A percentile compares a stretch with the other conserved stretches of the same genome.
Evolutionary conservation across 2,113 vertebrate species (phyloP).

Genomic region (Elachura formosa): DNA sequence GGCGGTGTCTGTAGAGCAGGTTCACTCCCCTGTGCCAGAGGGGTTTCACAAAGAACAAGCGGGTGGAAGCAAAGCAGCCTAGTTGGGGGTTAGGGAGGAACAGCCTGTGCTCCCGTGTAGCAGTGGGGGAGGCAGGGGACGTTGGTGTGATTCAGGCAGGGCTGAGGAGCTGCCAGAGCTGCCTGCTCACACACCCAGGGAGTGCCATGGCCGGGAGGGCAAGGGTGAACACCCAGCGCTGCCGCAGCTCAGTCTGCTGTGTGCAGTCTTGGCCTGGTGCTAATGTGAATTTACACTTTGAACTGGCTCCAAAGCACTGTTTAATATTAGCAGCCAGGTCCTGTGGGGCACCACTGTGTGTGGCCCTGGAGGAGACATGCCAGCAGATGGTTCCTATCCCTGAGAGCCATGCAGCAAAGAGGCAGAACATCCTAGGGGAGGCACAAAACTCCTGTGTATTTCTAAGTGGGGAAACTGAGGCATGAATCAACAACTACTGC

Average conservation of each 20-base stretch:
- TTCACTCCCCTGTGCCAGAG: neutral
- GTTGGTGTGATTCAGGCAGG: neutral
- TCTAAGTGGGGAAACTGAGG: neutral
- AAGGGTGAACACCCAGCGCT: neutral
- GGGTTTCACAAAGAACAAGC: neutral
- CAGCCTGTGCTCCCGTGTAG: rapidly evolving
- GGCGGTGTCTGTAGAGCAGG: neutral
- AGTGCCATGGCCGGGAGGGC: neutral
- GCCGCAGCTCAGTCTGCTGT: rapidly evolving
- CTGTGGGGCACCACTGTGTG: neutral
- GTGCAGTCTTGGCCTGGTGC: neutral
- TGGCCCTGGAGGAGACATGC: neutral
- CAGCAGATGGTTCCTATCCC: neutral
- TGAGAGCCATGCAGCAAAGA: neutral
- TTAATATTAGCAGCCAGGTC: neutral
- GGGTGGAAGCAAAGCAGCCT: neutral
- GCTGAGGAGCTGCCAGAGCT: neutral
- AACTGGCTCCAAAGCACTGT: neutral
- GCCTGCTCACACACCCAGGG: neutral
- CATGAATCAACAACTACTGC: neutral
- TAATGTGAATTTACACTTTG: neutral
- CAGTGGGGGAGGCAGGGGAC: neutral
- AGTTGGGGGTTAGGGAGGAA: neutral
- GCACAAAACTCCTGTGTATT: neutral
- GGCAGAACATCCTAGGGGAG: neutral